Percentiles rank a stretch among this genome's conserved stretches.
Conservation (phyloP, 2,888 invertebrate species). For the Fragum fragum region DNA sequence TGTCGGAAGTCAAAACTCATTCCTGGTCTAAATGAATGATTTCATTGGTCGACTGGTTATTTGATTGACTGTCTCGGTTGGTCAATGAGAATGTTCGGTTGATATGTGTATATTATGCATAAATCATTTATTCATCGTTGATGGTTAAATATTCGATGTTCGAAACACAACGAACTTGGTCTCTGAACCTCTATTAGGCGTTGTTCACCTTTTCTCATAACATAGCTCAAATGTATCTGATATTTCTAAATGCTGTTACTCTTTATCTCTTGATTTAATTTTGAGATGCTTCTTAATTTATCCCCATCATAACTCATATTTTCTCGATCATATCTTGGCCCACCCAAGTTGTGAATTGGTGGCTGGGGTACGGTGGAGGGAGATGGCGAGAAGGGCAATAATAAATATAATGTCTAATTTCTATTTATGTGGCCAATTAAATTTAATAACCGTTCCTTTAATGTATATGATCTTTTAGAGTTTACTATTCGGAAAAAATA, state of each 20-base stretch:
- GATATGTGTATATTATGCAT: no score
- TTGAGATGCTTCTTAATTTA: conserved; percentile 66
- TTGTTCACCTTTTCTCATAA: not conserved
- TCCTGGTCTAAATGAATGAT: no score
- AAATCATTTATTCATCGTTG: no score
- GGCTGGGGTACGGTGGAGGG: conserved; percentile 41
- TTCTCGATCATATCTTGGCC: conserved; percentile 66
- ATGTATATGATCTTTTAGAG: conserved; percentile 27
- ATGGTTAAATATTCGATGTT: no score
- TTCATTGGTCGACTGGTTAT: no score
- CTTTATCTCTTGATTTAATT: conserved; percentile 69
- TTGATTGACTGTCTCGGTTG: no score
- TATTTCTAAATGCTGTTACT: conserved; percentile 60
- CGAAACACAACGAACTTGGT: no score
- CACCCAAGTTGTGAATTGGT: conserved; percentile 63
- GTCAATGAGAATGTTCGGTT: no score
- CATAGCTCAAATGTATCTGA: conserved; percentile 61
- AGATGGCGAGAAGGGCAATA: conserved; percentile 27
- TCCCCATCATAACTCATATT: conserved; percentile 68
- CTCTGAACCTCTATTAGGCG: not conserved
- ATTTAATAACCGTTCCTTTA: conserved; percentile 51
- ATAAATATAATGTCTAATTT: conserved; percentile 51
- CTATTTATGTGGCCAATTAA: conserved; percentile 56
- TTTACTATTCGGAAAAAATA: conserved; percentile 10
- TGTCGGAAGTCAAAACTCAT: no score